Evolutionary conservation across 64 coral and sea anemone species (phyloP).

Genomic region (Hydrozoanthus tunicans): DNA sequence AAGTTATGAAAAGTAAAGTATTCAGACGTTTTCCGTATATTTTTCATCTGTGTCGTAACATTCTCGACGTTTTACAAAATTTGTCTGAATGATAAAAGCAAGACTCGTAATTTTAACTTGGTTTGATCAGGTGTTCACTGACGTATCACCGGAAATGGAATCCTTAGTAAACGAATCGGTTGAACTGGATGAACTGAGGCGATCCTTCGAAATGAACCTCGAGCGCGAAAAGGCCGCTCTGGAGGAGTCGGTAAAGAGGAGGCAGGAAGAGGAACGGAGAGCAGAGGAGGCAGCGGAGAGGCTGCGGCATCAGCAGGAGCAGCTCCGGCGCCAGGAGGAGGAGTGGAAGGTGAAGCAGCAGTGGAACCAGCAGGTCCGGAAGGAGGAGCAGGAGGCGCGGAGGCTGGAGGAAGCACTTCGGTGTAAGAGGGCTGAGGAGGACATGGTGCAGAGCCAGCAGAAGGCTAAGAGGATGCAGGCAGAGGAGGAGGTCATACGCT

Average conservation of each 20-base stretch:
- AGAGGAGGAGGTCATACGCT: conserved; percentile 46
- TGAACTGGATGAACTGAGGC: conserved; percentile 43
- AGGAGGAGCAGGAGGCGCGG: conserved; percentile 49
- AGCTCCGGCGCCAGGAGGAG: conserved; percentile 43
- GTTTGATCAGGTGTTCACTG: conserved; percentile 13
- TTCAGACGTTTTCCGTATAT: too few species aligned
- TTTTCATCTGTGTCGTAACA: too few species aligned
- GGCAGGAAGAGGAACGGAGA: conserved; percentile 33
- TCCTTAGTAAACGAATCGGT: conserved; percentile 9
- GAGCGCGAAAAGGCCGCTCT: conserved; percentile 55
- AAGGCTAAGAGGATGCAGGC: conserved; percentile 44
- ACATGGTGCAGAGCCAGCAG: conserved; percentile 55
- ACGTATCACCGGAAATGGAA: not conserved
- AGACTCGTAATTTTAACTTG: not conserved
- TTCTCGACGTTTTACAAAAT: too few species aligned
- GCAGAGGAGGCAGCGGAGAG: conserved; percentile 42
- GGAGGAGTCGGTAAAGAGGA: conserved; percentile 47
- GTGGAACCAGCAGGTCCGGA: conserved; percentile 50
- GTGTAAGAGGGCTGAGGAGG: conserved; percentile 50
- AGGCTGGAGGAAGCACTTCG: conserved; percentile 37
- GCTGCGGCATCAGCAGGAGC: conserved; percentile 42
- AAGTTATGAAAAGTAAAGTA: too few species aligned
- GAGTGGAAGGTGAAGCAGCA: conserved; percentile 51
- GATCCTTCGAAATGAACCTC: conserved; percentile 48
- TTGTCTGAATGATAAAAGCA: too few species aligned